Conservation (phyloP, 64 coral and sea anemone species). For the Pocillopora damicornis region DNA sequence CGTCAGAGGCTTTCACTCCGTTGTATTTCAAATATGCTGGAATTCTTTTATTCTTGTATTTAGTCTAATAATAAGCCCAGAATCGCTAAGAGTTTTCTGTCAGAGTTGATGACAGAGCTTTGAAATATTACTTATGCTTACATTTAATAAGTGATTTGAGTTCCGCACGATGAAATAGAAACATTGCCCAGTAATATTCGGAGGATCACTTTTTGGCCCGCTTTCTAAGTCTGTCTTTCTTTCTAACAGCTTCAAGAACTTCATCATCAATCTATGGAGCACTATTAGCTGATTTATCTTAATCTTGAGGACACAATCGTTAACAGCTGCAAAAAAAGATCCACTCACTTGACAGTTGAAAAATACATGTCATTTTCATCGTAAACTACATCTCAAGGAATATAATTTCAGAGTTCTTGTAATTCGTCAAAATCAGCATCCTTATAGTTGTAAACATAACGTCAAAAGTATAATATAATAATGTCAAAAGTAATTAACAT, state of each 20-base stretch:
- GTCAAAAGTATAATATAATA: background rate
- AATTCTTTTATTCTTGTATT: conserved; percentile 50
- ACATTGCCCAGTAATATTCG: too few relatives aligned
- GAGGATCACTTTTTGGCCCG: too few relatives aligned
- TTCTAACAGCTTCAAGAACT: background rate
- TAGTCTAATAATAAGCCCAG: conserved; percentile 45
- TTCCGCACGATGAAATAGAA: too few relatives aligned
- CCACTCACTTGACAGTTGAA: background rate
- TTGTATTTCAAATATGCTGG: conserved; percentile 23
- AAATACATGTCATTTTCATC: background rate
- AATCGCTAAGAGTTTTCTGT: conserved; percentile 39
- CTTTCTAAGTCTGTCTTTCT: background rate
- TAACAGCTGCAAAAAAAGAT: background rate
- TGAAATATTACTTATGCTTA: conserved; percentile 19
- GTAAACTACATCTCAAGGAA: conserved; percentile 10
- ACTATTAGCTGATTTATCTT: too few relatives aligned
- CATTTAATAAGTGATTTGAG: conserved; percentile 31
- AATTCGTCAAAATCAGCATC: too few relatives aligned
- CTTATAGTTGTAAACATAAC: background rate
- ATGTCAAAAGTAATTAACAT: too few relatives aligned
- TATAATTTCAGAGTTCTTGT: background rate
- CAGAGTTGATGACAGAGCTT: conserved; percentile 3
- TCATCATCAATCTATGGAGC: too few relatives aligned
- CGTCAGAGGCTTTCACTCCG: conserved; percentile 27
- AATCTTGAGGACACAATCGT: too few relatives aligned